Base-by-base conservation (phyloP, 2,797 vertebrate species). In the Schizothorax lantsangensis region DNA sequence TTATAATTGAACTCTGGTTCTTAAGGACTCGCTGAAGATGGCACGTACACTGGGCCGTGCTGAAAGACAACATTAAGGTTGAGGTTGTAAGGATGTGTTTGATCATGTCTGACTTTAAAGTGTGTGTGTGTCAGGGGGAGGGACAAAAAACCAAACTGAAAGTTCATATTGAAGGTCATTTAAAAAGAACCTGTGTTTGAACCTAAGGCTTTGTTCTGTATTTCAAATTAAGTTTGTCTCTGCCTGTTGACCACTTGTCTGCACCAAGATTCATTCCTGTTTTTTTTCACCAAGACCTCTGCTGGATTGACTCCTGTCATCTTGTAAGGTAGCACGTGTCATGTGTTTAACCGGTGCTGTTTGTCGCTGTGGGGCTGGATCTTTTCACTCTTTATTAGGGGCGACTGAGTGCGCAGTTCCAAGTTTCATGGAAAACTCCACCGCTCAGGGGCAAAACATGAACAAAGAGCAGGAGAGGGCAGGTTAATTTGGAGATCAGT, bases 31-130 rank as follows among this genome's bases (percentile, higher is more conserved):
- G 57, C 43, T 75, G 72, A 64, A 33, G 57, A 84, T 84, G 40
- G 81, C 82, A 84, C 82, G 82, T 84, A 84, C 82, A 75, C 72
- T 75, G 57, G 10, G 19, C 12, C 62, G 19, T 84, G 30, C 82
- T 66, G 82, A 84, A 84, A 84, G 40, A 83, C 81, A 84, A 66
- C 73, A 64, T 75, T 75, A 84, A 75, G 23, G 72, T 75, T 69
- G 71, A 62, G 71, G 81, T 83, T 83, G 72, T 47, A 36, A 45
- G 69, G 71, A 84, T 84, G 11, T 47, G 82, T 84, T 84, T 64
- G 72, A 84, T 84, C 82, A 75, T 66, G 82, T 84, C 73, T 74
- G 14, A 17, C 57, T 47, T 43, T 26, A 62, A 62, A 17, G 9
- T 75, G 36, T 74, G 52, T 72, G 33, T 4, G 11, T 59, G 38